These are phyloP conservation scores for Theocolax elegans DNA, from an alignment of 1,140 invertebrate genomes.

Conservation along the genomic window DNA sequence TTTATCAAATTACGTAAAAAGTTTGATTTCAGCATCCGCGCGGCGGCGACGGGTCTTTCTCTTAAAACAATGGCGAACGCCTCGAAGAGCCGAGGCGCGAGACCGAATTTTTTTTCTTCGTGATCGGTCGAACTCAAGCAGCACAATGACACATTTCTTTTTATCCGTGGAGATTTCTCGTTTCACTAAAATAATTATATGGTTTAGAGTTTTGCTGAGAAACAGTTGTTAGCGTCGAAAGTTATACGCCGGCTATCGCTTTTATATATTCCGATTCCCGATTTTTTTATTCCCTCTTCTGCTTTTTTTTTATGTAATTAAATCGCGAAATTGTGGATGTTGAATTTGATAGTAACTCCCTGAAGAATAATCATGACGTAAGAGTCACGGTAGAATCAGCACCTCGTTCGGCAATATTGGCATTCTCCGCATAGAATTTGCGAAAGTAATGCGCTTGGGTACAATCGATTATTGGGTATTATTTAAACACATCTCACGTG, in stretches of 20 bases:
- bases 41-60: background rate
- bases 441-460: no score
- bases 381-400: no score
- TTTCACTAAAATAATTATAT: constrained; percentile 12
- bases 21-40: background rate
- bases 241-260: background rate
- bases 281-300: no score
- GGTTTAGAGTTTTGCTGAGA: background rate
- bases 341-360: background rate
- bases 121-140: background rate
- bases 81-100: background rate
- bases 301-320: background rate
- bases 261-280: background rate
- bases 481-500: no score
- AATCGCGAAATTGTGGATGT: background rate
- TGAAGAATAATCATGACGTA: no score
- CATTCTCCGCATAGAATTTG: no score
- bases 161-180: background rate
- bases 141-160: constrained; percentile 17
- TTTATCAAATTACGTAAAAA: constrained; percentile 14
- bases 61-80: background rate
- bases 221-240: background rate
- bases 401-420: no score
- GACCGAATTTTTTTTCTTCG: constrained; percentile 1
- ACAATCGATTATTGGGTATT: no score